Percentiles rank a stretch among this genome's conserved stretches.
These are phyloP conservation scores for Aptenodytes forsteri DNA, from an alignment of 2,113 vertebrate species.

Conservation along the genomic window DNA sequence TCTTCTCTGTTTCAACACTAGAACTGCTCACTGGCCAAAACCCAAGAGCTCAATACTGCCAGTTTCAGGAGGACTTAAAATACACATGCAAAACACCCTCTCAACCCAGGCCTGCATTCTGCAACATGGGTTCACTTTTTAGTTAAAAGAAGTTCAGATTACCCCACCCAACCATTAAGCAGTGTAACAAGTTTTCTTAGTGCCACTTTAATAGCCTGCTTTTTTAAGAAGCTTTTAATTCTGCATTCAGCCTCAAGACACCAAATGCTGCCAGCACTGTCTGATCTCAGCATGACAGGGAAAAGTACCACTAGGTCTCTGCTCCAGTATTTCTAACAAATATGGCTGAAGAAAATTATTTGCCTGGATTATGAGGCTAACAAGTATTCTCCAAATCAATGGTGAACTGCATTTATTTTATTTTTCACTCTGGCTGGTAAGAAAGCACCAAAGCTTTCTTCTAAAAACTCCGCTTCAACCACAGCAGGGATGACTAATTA, in stretches of 20 bases:
- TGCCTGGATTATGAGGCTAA: slow-evolving; percentile 17
- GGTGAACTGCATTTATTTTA: neutral
- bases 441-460: slow-evolving; percentile 8
- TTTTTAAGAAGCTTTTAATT: slow-evolving; percentile 53
- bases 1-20: neutral
- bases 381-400: neutral
- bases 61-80: neutral
- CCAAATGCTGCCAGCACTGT: slow-evolving; percentile 35
- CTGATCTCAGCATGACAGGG: slow-evolving; percentile 11
- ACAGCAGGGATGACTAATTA: slow-evolving; percentile 47
- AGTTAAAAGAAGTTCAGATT: slow-evolving; percentile 32
- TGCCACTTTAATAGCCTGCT: slow-evolving; percentile 9
- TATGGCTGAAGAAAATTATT: slow-evolving; percentile 9
- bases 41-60: neutral
- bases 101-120: neutral
- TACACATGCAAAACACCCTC: neutral
- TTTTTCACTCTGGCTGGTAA: slow-evolving; percentile 22
- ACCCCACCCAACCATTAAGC: slow-evolving; percentile 18
- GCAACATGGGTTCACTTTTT: neutral
- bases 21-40: neutral
- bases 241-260: slow-evolving; percentile 27
- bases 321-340: slow-evolving; percentile 1
- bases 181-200: neutral
- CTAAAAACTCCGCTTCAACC: neutral
- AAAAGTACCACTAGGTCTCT: neutral